Conservation (phyloP, 1,140 invertebrate species). For the Drosophila bocki region DNA sequence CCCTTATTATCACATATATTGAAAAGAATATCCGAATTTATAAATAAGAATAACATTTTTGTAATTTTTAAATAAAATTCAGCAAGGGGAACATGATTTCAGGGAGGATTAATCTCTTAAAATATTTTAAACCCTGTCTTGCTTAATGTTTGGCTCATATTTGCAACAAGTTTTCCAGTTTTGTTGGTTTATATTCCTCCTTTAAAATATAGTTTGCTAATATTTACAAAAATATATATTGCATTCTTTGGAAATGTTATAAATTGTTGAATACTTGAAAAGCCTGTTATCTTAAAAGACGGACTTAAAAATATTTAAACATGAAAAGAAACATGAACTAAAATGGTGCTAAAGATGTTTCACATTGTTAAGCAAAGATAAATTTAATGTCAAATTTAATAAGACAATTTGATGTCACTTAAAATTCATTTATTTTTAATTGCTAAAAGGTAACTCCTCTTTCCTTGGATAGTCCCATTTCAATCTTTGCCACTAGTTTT, state of each 20-base stretch:
- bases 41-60: not conserved
- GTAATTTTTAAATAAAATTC: not conserved
- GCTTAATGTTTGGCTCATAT: not conserved
- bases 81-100: not conserved
- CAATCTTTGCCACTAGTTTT: too few relatives aligned
- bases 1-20: not conserved
- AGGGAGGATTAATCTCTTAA: not conserved
- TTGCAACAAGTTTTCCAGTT: not conserved
- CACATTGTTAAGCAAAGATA: not conserved
- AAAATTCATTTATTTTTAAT: not conserved
- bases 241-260: not conserved
- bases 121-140: too few relatives aligned
- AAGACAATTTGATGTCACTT: not conserved
- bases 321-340: not conserved
- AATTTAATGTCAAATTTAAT: too few relatives aligned
- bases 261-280: not conserved
- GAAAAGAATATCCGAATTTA: not conserved
- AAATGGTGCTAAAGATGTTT: not conserved
- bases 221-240: not conserved
- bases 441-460: too few relatives aligned
- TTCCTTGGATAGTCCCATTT: not conserved
- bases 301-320: not conserved
- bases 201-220: too few relatives aligned
- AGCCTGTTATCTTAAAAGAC: not conserved
- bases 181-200: not conserved